These are phyloP conservation scores for Uria lomvia DNA, from an alignment of 2,113 vertebrate genomes.

Conservation along the genomic window DNA sequence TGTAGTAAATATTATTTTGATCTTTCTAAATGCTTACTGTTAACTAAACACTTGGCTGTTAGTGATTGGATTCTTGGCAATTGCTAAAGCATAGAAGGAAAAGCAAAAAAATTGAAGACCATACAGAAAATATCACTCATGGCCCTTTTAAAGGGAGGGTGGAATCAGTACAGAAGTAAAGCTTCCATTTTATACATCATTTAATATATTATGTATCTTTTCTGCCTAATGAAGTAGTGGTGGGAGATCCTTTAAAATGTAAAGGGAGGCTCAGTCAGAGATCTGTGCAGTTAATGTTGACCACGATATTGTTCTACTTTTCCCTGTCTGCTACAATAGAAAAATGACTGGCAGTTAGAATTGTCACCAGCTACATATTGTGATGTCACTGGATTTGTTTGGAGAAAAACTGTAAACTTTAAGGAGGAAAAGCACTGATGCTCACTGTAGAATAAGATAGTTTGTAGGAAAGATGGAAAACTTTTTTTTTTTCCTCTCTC, in stretches of 20 bases:
- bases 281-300: not conserved
- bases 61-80: not conserved
- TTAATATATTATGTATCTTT: not conserved
- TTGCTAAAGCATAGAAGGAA: not conserved
- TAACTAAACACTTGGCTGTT: not conserved
- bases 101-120: not conserved
- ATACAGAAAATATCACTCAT: not conserved
- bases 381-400: not conserved
- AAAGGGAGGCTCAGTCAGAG: not conserved
- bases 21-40: not conserved
- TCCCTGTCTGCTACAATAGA: not conserved
- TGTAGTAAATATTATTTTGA: not conserved
- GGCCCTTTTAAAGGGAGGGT: not conserved
- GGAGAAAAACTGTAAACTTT: not conserved
- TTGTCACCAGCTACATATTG: not conserved
- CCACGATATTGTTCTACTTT: not conserved
- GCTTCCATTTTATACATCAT: not conserved
- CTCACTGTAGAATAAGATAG: not conserved
- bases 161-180: not conserved
- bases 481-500: not conserved
- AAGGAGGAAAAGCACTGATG: not conserved
- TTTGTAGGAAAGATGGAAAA: not conserved
- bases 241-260: not conserved
- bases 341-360: not conserved
- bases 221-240: not conserved